Evolutionary conservation across 1,140 invertebrate genomes (phyloP).

Genomic region (Triops longicaudatus): DNA sequence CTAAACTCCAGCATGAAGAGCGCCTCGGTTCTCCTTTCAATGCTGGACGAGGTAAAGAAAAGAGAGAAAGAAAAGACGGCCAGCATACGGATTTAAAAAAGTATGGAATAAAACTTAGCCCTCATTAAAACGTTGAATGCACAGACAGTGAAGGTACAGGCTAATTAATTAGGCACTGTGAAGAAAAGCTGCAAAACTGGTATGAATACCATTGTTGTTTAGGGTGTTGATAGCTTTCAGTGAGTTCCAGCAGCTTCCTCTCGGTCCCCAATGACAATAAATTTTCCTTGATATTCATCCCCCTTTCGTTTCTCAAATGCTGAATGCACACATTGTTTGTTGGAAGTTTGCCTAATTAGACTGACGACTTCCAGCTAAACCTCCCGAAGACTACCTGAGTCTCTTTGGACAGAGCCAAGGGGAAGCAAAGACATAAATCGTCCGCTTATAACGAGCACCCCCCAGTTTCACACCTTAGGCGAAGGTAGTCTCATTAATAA

Average conservation of each 20-base stretch:
- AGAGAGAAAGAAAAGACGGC: background rate
- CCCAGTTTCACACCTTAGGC: background rate
- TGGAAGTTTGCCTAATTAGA: constrained; percentile 3
- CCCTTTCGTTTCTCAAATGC: background rate
- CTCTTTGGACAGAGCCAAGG: background rate
- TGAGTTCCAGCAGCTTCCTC: background rate
- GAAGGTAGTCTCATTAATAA: background rate
- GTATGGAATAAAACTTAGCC: background rate
- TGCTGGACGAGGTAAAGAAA: too few relatives aligned
- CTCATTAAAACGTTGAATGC: constrained; percentile 12
- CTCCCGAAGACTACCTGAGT: background rate
- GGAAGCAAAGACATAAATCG: background rate
- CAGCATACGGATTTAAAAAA: background rate
- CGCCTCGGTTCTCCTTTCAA: background rate
- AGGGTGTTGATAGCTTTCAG: background rate
- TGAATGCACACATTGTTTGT: background rate
- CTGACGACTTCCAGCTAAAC: background rate
- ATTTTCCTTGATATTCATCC: background rate
- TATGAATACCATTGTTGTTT: background rate
- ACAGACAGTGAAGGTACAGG: background rate
- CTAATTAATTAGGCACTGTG: constrained; percentile 15
- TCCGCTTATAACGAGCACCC: background rate
- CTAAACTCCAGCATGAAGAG: background rate
- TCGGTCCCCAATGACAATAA: background rate
- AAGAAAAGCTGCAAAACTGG: background rate